phyloP scores from a whole-genome alignment of 1,140 invertebrate genomes.

The Dryas iulia region DNA sequence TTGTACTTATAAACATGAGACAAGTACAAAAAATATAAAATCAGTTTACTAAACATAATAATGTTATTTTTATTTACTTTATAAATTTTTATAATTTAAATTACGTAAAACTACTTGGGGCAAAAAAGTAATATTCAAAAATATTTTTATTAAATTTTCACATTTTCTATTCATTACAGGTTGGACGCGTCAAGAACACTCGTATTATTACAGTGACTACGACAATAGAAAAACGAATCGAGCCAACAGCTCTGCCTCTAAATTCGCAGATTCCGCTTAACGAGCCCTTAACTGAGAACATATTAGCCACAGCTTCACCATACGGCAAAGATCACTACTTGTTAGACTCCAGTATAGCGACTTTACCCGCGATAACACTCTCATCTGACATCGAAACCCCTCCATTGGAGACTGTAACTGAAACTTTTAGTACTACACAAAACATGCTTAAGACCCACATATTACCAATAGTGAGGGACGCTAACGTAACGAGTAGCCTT shows the following conservation, averaged over 20 bases:
- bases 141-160: not conserved
- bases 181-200: conserved; percentile 92
- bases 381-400: conserved; percentile 88
- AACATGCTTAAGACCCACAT: conserved; percentile 92
- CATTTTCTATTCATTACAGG: conserved; percentile 80
- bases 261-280: conserved; percentile 82
- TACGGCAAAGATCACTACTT: conserved; percentile 86
- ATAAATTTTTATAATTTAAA: too few species aligned
- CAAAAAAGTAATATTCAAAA: not conserved
- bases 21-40: too few species aligned
- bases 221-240: conserved; percentile 88
- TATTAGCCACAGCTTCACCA: conserved; percentile 88
- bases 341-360: conserved; percentile 89
- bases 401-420: conserved; percentile 92
- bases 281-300: conserved; percentile 92
- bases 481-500: conserved; percentile 86
- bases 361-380: conserved; percentile 88
- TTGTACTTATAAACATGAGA: too few species aligned
- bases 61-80: too few species aligned
- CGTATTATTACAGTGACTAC: conserved; percentile 92
- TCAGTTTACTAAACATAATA: too few species aligned
- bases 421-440: conserved; percentile 94
- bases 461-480: conserved; percentile 87
- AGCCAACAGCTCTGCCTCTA: conserved; percentile 79
- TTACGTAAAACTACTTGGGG: too few species aligned